phyloP scores from a whole-genome alignment of 2,113 vertebrate species.

The Oplegnathus fasciatus region DNA sequence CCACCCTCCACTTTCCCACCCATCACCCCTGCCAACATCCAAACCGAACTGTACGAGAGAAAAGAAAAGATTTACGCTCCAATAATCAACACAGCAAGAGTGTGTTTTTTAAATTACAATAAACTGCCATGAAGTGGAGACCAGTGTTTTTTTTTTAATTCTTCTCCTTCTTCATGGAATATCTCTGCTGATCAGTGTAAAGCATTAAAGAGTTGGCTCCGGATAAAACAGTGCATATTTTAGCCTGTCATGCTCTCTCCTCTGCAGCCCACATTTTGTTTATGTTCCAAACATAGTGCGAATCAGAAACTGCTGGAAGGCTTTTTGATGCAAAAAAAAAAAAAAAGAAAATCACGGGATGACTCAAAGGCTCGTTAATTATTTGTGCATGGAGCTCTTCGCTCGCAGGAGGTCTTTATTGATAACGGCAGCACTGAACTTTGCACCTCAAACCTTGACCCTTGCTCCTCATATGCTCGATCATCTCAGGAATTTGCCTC shows the following conservation, averaged over 20 bases:
- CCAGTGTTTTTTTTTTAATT: background rate
- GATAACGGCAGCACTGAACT: conserved; percentile 76
- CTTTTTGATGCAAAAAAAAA: conserved; percentile 19
- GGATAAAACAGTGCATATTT: conserved; percentile 26
- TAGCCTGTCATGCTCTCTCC: conserved; percentile 13
- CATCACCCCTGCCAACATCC: conserved; percentile 45
- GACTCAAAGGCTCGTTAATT: conserved; percentile 70
- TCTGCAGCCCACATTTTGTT: conserved; percentile 48
- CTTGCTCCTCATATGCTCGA: conserved; percentile 68
- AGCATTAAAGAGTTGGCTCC: conserved; percentile 39
- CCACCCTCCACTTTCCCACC: conserved; percentile 59
- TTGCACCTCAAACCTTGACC: conserved; percentile 78
- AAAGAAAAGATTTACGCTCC: conserved; percentile 20
- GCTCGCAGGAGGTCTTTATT: conserved; percentile 76
- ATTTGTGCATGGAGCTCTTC: conserved; percentile 65
- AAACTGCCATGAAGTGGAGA: conserved; percentile 6
- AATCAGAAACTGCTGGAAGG: conserved; percentile 48
- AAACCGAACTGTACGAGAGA: conserved; percentile 11
- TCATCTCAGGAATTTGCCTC: conserved; percentile 76
- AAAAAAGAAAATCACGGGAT: background rate
- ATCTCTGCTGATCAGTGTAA: conserved; percentile 43
- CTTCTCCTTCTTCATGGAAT: conserved; percentile 2
- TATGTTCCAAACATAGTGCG: conserved; percentile 52
- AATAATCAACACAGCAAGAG: conserved; percentile 31
- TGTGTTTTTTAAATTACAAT: conserved; percentile 21